phyloP scores from a whole-genome alignment of 2,888 invertebrate species.

The Tetrapedia diversipes region DNA sequence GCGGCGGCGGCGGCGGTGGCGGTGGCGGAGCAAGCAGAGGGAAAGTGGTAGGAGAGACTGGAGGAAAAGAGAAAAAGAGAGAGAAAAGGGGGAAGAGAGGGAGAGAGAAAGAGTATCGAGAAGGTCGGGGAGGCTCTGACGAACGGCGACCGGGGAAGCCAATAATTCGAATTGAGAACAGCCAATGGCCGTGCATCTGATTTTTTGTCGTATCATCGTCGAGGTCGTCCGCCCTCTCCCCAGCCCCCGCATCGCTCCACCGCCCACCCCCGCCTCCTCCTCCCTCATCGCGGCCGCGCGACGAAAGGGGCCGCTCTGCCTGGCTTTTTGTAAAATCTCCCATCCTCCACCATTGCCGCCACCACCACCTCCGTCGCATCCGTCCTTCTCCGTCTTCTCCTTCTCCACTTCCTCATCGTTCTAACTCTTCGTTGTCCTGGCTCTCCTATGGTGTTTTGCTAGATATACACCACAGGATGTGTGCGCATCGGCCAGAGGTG shows the following conservation, averaged over 20 bases:
- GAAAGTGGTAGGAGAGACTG: constrained; percentile 63
- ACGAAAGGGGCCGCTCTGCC: constrained; percentile 68
- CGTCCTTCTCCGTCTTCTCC: constrained; percentile 55
- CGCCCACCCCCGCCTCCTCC: constrained; percentile 39
- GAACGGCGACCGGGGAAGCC: constrained; percentile 81
- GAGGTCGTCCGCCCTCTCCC: constrained; percentile 71
- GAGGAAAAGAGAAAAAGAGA: constrained; percentile 53
- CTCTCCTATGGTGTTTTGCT: constrained; percentile 64
- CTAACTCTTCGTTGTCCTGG: constrained; percentile 60
- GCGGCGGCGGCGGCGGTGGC: constrained; percentile 50
- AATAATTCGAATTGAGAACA: constrained; percentile 82
- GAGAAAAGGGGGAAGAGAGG: constrained; percentile 54
- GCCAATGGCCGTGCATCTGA: constrained; percentile 83
- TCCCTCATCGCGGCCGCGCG: constrained; percentile 47
- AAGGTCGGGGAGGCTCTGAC: constrained; percentile 77
- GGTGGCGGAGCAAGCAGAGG: constrained; percentile 47
- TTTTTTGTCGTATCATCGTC: constrained; percentile 82
- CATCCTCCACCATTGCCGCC: constrained; percentile 53
- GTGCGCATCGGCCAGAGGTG: constrained; percentile 38
- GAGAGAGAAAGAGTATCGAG: constrained; percentile 70
- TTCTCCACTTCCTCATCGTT: constrained; percentile 39
- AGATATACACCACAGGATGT: constrained; percentile 47
- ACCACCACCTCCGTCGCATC: constrained; percentile 40
- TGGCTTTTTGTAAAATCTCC: constrained; percentile 63
- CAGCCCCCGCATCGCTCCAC: constrained; percentile 40